Base-by-base conservation (phyloP, 2,797 vertebrate genomes). In the Enteromius viviparus region DNA sequence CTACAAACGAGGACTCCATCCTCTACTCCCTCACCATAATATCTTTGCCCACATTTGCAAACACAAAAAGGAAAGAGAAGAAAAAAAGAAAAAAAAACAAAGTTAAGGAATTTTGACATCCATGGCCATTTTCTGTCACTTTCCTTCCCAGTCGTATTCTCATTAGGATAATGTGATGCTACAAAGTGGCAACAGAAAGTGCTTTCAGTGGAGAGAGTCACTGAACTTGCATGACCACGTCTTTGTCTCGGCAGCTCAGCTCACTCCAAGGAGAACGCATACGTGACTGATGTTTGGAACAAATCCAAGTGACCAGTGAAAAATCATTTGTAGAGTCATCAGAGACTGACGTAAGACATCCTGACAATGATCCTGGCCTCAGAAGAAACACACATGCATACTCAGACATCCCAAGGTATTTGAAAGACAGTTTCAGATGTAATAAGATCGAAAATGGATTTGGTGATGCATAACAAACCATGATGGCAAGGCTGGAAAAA, bases 141-240 rank as follows among this genome's bases (percentile, higher is more conserved):
- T 93, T 93, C 91, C 94, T 92, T 95, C 94, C 42, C 94, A 95
- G 94, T 97, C 95, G 91, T 93, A 92, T 96, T 93, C 95, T 97
- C 96, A 95, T 97, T 96, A 96, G 92, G 91, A 93, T 96, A 96
- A 96, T 92, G 92, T 88, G 89, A 94, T 95, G 95, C 92, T 90
- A 88, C 92, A 92, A 95, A 95, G 91, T 86, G 85, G 90, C 93
- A 93, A 42, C 76, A 91, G 92, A 88, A 91, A 93, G 90, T 86
- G 91, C 88, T 93, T 89, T 78, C 88, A 91, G 89, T 83, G 62
- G 81, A 64, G 84, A 76, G 89, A 78, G 89, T 83, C 6, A 7
- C 85, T 75, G 87, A 90, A 88, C 87, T 92, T 90, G 69, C 90
- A 93, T 92, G 89, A 85, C 81, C 93, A 94, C 91, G 89, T 90